phyloP scores from a whole-genome alignment of 2,888 invertebrate genomes.

The Ametastegia equiseti region DNA sequence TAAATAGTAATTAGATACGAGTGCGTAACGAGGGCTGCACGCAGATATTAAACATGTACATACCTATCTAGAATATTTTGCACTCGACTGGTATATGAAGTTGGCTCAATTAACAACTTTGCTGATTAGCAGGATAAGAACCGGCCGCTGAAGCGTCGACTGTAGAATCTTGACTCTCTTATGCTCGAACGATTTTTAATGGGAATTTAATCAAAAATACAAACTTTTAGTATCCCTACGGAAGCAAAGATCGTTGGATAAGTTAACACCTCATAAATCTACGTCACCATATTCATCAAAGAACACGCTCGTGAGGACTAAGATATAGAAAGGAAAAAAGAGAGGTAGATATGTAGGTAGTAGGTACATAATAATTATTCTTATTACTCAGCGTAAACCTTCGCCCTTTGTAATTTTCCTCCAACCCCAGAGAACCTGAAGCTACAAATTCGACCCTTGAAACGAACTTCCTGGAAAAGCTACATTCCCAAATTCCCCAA shows the following conservation, averaged over 20 bases:
- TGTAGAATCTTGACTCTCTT: conserved; percentile 2
- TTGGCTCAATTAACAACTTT: conserved; percentile 34
- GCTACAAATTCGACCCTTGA: conserved; percentile 31
- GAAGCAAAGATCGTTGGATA: not conserved
- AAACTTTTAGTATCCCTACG: not conserved
- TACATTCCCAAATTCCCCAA: conserved; percentile 52
- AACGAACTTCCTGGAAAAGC: conserved; percentile 33
- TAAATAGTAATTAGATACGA: conserved; percentile 41
- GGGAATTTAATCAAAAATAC: conserved; percentile 19
- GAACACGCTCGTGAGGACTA: not conserved
- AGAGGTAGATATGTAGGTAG: not conserved
- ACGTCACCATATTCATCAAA: not conserved
- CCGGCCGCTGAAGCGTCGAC: not conserved
- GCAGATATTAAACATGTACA: not conserved
- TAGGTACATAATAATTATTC: conserved; percentile 20
- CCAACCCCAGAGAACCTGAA: not conserved
- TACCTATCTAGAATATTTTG: not conserved
- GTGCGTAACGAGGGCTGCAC: conserved; percentile 18
- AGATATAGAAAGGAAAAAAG: too few species aligned
- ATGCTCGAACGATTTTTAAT: conserved; percentile 25
- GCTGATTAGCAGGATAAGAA: conserved; percentile 36
- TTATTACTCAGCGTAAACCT: not conserved
- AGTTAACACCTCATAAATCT: conserved; percentile 10
- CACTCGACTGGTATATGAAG: conserved; percentile 10
- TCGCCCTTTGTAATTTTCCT: conserved; percentile 15